Percentiles rank a stretch among this genome's conserved stretches.
Conservation (phyloP, 2,888 invertebrate genomes). For the Melolontha melolontha region DNA sequence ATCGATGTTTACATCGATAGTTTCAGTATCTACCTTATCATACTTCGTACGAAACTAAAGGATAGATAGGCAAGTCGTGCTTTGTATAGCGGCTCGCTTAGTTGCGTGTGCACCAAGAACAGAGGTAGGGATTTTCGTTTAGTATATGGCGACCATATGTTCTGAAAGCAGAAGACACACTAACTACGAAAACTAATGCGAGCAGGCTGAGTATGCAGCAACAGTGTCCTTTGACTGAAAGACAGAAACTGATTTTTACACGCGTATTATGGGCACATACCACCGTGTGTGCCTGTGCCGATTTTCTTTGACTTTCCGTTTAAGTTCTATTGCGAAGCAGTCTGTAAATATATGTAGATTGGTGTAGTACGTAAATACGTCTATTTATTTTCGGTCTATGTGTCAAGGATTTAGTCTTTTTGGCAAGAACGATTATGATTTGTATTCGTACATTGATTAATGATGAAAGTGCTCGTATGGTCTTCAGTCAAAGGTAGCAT, state of each 20-base stretch:
- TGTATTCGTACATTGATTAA: conserved; percentile 17
- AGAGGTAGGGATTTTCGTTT: conserved; percentile 40
- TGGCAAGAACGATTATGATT: conserved; percentile 33
- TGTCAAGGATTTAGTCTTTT: conserved; percentile 40
- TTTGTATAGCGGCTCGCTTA: conserved; percentile 4
- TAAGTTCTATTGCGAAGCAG: background rate
- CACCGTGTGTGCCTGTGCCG: background rate
- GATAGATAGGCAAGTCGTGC: conserved; percentile 23
- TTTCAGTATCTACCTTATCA: too few species aligned
- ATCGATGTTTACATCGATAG: too few species aligned
- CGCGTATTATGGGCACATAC: background rate
- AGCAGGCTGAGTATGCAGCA: conserved; percentile 38
- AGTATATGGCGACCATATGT: conserved; percentile 42
- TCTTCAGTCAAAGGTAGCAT: background rate
- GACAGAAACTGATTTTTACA: conserved; percentile 43
- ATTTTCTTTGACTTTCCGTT: conserved; percentile 1
- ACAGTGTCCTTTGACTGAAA: conserved; percentile 42
- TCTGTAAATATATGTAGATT: background rate
- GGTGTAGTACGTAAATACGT: background rate
- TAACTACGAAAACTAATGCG: conserved; percentile 38
- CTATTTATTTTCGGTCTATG: conserved; percentile 44
- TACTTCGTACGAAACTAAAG: conserved; percentile 21
- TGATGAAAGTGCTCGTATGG: background rate
- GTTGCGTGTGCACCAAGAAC: conserved; percentile 5
- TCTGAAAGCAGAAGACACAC: conserved; percentile 38